Evolutionary conservation across 2,888 invertebrate genomes (phyloP), one percentile per base, ranked within the genome.

Genomic region (Candidula unifasciata): DNA sequence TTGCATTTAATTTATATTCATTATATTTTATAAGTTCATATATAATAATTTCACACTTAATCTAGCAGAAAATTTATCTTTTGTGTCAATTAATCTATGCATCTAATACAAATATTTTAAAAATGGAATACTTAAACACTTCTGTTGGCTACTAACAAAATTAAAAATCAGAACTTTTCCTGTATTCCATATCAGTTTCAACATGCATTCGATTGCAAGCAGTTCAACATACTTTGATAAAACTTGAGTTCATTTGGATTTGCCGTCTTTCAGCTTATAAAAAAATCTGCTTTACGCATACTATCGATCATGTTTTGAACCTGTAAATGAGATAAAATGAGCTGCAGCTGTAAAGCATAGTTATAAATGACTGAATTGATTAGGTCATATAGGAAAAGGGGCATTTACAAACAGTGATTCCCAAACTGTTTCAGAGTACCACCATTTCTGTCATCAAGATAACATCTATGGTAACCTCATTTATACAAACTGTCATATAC

Each of bases 181-280:
- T 69, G 21, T 2, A 73, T 52, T n/a, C n/a, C 16, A 13, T 44
- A n/a, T 73, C 44, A 44, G 44, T 73, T 44, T 73, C 13, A 44
- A 52, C 52, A 73, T 73, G 73, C 44, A 44, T 52, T 44, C 37
- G 44, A 60, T 64, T 52, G 74, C 84, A 84, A 33, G 80, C 37
- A 80, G 44, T 68, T 66, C 66, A 80, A 80, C 68, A 76, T 76
- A 80, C 78, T 78, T 83, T 76, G 37, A 18, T 68, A 27, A 13
- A 35, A 64, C 30, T 68, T 54, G 52, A 44, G 78, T 77, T 44
- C 54, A 66, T 69, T 83, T 83, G 83, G 83, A 83, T 83, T 68
- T 83, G 83, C 76, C 54, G 77, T 57, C 83, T 68, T 78, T 83
- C 71, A 83, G 83, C 78, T 83, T 78, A 78, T 83, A 83, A 78